Conservation (phyloP, 2,888 invertebrate genomes). For the Holacanthella duospinosa region DNA sequence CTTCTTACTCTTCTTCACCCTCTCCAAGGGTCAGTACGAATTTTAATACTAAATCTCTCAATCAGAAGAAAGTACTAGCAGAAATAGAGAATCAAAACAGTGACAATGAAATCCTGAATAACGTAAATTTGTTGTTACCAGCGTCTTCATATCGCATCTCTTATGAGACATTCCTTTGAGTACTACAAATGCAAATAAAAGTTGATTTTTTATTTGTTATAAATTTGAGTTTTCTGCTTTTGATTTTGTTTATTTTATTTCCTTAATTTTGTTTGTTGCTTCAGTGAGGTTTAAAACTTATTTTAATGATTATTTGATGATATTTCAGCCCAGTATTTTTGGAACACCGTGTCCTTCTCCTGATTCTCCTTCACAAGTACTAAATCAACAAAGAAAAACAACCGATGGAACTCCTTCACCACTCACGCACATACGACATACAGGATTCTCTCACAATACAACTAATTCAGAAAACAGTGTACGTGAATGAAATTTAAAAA, state of each 20-base stretch:
- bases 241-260: not conserved
- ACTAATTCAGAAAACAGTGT: not conserved
- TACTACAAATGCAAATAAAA: not conserved
- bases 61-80: not conserved
- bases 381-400: not conserved
- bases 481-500: too few species aligned
- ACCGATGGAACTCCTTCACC: not conserved
- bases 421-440: not conserved
- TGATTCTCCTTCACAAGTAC: not conserved
- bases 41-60: not conserved
- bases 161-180: constrained; percentile 5
- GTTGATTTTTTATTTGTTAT: not conserved
- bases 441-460: not conserved
- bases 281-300: not conserved
- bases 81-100: too few species aligned
- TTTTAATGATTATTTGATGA: constrained; percentile 8
- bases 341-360: constrained; percentile 10
- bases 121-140: not conserved
- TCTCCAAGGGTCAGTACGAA: not conserved
- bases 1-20: not conserved
- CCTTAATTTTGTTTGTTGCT: not conserved
- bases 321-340: constrained; percentile 17
- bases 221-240: not conserved
- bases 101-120: too few species aligned
- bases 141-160: not conserved